phyloP scores from a whole-genome alignment of 2,888 invertebrate species.

The Coremacera marginata region DNA sequence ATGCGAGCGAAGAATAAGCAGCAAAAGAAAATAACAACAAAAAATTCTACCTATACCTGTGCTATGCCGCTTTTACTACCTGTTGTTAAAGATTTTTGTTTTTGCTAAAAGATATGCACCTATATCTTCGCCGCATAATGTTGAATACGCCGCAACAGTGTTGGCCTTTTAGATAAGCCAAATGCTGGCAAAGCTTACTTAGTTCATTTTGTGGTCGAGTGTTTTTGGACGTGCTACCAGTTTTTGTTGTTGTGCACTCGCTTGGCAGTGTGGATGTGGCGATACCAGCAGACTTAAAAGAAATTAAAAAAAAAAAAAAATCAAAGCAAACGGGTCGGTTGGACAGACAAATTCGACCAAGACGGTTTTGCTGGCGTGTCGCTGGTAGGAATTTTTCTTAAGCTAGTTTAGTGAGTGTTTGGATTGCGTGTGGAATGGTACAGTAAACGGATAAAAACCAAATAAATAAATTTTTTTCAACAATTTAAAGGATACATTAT shows the following conservation, averaged over 20 bases:
- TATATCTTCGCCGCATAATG: background rate
- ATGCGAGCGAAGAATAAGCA: background rate
- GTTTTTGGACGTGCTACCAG: conserved; percentile 20
- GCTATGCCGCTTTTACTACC: background rate
- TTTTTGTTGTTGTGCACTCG: background rate
- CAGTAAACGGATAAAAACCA: conserved; percentile 58
- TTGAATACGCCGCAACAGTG: conserved; percentile 16
- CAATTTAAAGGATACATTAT: background rate
- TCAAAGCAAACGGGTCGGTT: background rate
- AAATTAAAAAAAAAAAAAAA: conserved; percentile 6
- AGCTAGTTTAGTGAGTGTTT: conserved; percentile 69
- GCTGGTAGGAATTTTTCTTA: conserved; percentile 54
- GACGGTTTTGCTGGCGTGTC: conserved; percentile 22
- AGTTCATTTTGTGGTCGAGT: conserved; percentile 23
- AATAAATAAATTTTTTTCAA: background rate
- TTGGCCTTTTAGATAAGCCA: background rate
- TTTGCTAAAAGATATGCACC: background rate
- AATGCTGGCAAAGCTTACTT: background rate
- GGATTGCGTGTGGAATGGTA: conserved; percentile 69
- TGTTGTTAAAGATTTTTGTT: background rate
- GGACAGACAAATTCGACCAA: conserved; percentile 7
- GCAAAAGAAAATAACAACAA: background rate
- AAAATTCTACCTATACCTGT: background rate
- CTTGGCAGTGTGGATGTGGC: conserved; percentile 1
- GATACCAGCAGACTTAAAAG: background rate